Percentiles rank a stretch among this genome's conserved stretches.
Evolutionary conservation across 2,888 invertebrate species (phyloP).

Genomic region (Conchocele bisecta): DNA sequence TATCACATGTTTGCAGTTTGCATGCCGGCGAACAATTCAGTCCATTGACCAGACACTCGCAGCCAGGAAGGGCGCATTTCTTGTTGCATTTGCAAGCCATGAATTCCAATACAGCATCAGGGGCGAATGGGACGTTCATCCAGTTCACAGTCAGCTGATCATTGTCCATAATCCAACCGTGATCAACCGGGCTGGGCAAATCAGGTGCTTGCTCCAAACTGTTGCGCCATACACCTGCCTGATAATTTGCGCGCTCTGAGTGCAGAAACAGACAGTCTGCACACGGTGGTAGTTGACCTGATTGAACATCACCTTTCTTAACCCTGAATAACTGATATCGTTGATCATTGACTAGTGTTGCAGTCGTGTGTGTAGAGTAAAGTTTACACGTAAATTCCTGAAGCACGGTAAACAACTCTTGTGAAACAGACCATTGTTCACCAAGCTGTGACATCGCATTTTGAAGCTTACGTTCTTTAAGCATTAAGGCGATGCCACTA

Average conservation of each 20-base stretch:
- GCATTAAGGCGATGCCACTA: neutral
- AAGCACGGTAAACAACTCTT: slow-evolving; percentile 25
- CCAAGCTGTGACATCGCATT: slow-evolving; percentile 21
- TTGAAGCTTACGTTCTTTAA: neutral
- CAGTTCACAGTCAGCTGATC: slow-evolving; percentile 8
- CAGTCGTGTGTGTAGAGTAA: slow-evolving; percentile 14
- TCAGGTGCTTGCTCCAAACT: slow-evolving; percentile 12
- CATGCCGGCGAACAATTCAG: neutral
- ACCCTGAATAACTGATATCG: slow-evolving; percentile 44
- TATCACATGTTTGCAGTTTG: neutral
- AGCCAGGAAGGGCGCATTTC: neutral
- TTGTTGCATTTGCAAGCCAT: neutral
- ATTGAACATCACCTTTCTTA: slow-evolving; percentile 35
- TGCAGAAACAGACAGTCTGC: slow-evolving; percentile 23
- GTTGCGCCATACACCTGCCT: slow-evolving; percentile 47
- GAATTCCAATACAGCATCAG: neutral
- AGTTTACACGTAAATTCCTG: slow-evolving; percentile 39
- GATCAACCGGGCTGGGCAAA: slow-evolving; percentile 17
- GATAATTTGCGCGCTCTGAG: slow-evolving; percentile 49
- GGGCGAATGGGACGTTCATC: slow-evolving; percentile 15
- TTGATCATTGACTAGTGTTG: slow-evolving; percentile 29
- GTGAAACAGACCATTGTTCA: slow-evolving; percentile 22
- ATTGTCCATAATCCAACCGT: slow-evolving; percentile 16
- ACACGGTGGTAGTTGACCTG: slow-evolving; percentile 40
- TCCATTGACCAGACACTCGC: neutral